Evolutionary conservation across 2,113 vertebrate genomes (phyloP).

Genomic region (Oceanodroma tethys): DNA sequence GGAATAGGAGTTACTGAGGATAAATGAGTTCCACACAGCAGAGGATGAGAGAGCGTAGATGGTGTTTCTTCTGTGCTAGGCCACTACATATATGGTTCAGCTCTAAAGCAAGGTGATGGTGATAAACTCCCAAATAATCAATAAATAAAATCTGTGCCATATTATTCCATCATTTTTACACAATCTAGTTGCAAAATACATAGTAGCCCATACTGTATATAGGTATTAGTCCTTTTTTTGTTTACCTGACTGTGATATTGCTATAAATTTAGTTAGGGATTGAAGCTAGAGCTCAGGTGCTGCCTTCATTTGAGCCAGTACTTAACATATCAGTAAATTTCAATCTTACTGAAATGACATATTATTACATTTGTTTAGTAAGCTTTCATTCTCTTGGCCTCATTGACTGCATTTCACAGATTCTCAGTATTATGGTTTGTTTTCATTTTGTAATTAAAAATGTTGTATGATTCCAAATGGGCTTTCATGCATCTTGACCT

Average conservation of each 20-base stretch:
- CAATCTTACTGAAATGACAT: fast-evolving
- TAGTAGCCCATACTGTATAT: too few species aligned
- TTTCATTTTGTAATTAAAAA: neutral
- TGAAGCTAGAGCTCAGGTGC: neutral
- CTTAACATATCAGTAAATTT: neutral
- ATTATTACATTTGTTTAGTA: neutral
- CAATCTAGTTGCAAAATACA: neutral
- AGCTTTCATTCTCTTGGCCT: neutral
- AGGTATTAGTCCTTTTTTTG: neutral
- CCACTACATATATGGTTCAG: fast-evolving
- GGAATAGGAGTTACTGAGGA: neutral
- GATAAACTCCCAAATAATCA: neutral
- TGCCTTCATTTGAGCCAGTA: neutral
- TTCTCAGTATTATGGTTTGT: neutral
- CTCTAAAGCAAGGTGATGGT: neutral
- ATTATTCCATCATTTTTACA: neutral
- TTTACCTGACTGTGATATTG: neutral
- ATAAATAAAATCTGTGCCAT: neutral
- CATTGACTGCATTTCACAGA: neutral
- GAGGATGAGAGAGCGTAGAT: neutral
- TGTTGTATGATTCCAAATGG: neutral
- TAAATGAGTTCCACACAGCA: neutral
- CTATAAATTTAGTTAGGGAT: neutral
- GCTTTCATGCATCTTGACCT: neutral
- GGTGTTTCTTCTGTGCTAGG: neutral